Base-by-base conservation (phyloP, 1,140 invertebrate genomes). In the Heterodera carotae region DNA sequence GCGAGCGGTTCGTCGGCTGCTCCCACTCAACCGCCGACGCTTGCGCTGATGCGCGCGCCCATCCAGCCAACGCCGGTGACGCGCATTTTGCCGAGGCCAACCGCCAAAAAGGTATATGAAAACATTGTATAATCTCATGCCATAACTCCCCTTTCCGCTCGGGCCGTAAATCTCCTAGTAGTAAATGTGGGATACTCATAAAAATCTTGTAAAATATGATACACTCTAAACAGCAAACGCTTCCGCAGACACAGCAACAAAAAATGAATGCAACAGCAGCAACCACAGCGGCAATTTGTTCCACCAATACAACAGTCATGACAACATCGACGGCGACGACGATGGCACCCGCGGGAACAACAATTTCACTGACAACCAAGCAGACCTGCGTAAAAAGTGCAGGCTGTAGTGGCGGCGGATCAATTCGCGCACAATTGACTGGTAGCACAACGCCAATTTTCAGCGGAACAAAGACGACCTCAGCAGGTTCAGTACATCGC, bases 1-100 rank as follows among this genome's bases (percentile, higher is more conserved):
- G 15, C 39, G 48, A 18, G 48, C 18, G 48, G 15, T 56, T 56
- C 48, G 18, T 5, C 48, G 48, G 22, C 48, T 1, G 48, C 48
- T 5, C 48, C 18, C 48, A 18, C 48, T n/a, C n/a, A n/a, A 22
- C 48, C 48, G 48, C 48, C 48, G 18, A 56, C 48, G 48, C 48
- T 56, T 3, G 48, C 48, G 48, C 22, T 56, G 48, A 56, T 56
- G 48, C 48, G 48, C 2, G 48, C 48, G 48, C 48, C 48, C 48
- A 56, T 56, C 18, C 69, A 71, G 10, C 69, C 69, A 7, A 48
- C 15, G 59, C 69, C 69, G 18, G 69, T 71, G 31, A 31, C 39
- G 22, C 48, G 22, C 48, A 71, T 71, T 71, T 33, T 48, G 18
- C 69, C 69, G 15, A 70, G 33, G 34, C 48, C 48, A 71, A n/a